These are phyloP conservation scores for Hestina assimilis DNA, from an alignment of 1,140 invertebrate species.

Conservation along the genomic window DNA sequence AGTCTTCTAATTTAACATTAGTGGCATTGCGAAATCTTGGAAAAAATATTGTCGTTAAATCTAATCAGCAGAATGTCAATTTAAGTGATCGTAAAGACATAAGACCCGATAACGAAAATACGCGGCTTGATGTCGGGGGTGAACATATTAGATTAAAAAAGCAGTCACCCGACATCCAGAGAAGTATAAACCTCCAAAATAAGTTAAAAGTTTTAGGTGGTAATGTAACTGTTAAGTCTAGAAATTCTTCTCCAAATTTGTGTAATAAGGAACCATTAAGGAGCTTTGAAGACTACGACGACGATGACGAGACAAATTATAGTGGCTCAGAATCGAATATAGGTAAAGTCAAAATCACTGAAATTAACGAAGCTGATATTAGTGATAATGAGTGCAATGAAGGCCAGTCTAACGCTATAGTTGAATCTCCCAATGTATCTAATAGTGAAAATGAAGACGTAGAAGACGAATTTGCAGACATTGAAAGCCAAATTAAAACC, in stretches of 20 bases:
- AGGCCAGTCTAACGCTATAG: slow-evolving; percentile 28
- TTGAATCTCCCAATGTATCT: slow-evolving; percentile 42
- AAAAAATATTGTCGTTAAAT: slow-evolving; percentile 50
- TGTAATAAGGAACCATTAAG: slow-evolving; percentile 15
- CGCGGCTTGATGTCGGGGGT: background rate
- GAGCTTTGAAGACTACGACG: slow-evolving; percentile 27
- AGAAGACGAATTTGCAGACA: slow-evolving; percentile 34
- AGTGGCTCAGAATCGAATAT: slow-evolving; percentile 41
- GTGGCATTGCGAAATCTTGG: slow-evolving; percentile 35
- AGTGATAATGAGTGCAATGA: slow-evolving; percentile 36
- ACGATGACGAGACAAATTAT: slow-evolving; percentile 33
- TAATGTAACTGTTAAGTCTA: slow-evolving; percentile 53
- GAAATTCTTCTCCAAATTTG: slow-evolving; percentile 34
- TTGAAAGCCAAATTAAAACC: slow-evolving; percentile 38
- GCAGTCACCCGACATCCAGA: slow-evolving; percentile 36
- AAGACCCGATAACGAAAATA: slow-evolving; percentile 3
- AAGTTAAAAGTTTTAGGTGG: slow-evolving; percentile 54
- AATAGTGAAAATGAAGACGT: slow-evolving; percentile 43
- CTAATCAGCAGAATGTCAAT: slow-evolving; percentile 18
- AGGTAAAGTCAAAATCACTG: slow-evolving; percentile 53
- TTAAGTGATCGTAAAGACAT: slow-evolving; percentile 11
- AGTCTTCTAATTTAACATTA: slow-evolving; percentile 6
- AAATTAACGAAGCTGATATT: slow-evolving; percentile 43
- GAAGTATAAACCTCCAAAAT: slow-evolving; percentile 44
- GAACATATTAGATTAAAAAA: slow-evolving; percentile 23